Percentiles rank a stretch among this genome's conserved stretches.
phyloP scores from a whole-genome alignment of 2,797 vertebrate genomes.

The Crax fasciolata region DNA sequence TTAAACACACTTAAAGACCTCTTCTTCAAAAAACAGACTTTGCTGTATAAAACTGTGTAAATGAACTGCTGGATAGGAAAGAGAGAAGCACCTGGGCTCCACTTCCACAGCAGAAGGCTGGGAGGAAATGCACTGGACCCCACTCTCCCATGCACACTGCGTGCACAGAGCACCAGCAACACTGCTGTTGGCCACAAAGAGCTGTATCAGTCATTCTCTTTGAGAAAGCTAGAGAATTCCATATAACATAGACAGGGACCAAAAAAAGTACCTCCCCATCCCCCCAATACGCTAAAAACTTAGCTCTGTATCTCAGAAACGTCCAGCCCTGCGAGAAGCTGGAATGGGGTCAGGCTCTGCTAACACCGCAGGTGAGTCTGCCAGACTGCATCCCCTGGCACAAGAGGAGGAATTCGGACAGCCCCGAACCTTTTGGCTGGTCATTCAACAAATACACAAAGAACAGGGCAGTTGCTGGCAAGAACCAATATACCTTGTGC shows the following conservation, averaged over 20 bases:
- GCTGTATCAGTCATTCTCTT: accelerated
- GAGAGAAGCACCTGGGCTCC: not conserved
- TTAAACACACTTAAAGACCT: not conserved
- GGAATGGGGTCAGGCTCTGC: not conserved
- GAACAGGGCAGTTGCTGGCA: not conserved
- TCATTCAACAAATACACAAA: not conserved
- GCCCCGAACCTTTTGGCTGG: not conserved
- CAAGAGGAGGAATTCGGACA: not conserved
- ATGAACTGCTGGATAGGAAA: not conserved
- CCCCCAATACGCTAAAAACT: not conserved
- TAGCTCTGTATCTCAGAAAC: not conserved
- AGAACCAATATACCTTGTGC: not conserved
- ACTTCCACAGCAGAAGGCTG: not conserved
- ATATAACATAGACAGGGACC: not conserved
- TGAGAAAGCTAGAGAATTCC: not conserved
- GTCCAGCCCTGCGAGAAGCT: not conserved
- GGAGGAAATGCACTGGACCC: not conserved
- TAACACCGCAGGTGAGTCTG: not conserved
- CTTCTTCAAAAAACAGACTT: not conserved
- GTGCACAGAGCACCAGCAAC: not conserved
- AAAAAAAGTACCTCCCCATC: not conserved
- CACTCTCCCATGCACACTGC: not conserved
- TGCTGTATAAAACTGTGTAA: not conserved
- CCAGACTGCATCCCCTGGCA: not conserved
- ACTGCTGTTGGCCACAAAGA: not conserved